These are phyloP conservation scores for Gorsachius magnificus DNA, from an alignment of 2,797 vertebrate species.

Conservation along the genomic window DNA sequence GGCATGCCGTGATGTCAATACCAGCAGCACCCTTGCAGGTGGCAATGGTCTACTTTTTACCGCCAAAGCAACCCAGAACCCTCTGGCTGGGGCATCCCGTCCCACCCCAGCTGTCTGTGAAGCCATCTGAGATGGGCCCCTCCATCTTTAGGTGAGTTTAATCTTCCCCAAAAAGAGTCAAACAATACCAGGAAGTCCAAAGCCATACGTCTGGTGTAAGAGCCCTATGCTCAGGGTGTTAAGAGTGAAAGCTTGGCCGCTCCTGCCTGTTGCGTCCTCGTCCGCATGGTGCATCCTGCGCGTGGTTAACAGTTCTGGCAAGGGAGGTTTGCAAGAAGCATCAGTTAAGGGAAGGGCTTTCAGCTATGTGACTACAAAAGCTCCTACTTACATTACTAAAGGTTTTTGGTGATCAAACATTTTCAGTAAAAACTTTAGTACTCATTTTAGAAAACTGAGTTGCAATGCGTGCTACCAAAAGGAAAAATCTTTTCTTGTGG, in stretches of 20 bases:
- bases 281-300: not conserved
- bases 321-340: slow-evolving; percentile 19
- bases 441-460: slow-evolving; percentile 60
- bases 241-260: not conserved
- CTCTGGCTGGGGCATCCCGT: not conserved
- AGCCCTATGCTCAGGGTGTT: not conserved
- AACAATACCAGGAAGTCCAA: not conserved
- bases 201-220: not conserved
- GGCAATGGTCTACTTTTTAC: not conserved
- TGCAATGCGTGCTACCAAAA: slow-evolving; percentile 9
- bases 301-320: not conserved
- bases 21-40: not conserved
- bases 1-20: not conserved
- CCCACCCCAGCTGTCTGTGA: not conserved
- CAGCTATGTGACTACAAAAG: slow-evolving; percentile 54
- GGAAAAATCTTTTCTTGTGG: not conserved
- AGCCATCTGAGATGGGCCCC: not conserved
- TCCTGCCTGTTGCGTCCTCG: not conserved
- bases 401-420: slow-evolving; percentile 27
- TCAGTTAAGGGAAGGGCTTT: slow-evolving; percentile 20
- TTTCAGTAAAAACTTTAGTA: slow-evolving; percentile 47
- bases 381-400: slow-evolving; percentile 44
- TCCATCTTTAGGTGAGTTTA: not conserved
- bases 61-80: not conserved
- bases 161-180: not conserved